Percentiles rank a stretch among this genome's conserved stretches.
phyloP scores from a whole-genome alignment of 2,797 vertebrate species.

The Danio jaintianensis region DNA sequence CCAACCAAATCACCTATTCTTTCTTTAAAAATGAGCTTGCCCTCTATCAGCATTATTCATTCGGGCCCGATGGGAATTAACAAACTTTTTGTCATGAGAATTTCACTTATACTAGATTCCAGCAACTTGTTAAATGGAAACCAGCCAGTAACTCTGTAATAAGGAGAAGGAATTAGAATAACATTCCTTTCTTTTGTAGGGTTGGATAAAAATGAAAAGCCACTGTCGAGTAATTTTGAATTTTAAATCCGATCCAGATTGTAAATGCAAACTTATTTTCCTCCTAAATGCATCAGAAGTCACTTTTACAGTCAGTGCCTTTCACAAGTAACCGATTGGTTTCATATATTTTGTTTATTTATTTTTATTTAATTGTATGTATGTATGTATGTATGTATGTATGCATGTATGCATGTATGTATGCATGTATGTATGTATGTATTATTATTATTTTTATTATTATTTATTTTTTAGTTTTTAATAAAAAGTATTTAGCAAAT shows the following conservation, averaged over 20 bases:
- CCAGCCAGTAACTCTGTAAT: background rate
- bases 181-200: background rate
- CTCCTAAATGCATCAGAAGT: background rate
- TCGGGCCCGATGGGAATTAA: constrained; percentile 48
- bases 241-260: background rate
- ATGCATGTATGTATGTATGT: too few relatives aligned
- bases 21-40: constrained; percentile 61
- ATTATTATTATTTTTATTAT: too few relatives aligned
- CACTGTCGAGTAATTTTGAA: background rate
- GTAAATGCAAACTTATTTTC: background rate
- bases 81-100: constrained; percentile 46
- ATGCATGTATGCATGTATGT: too few relatives aligned
- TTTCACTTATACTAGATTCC: constrained; percentile 40
- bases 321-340: background rate
- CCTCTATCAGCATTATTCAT: constrained; percentile 56
- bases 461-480: too few relatives aligned
- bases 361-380: too few relatives aligned
- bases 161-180: constrained; percentile 27
- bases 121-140: constrained; percentile 39
- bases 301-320: background rate
- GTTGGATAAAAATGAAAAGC: background rate
- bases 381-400: too few relatives aligned
- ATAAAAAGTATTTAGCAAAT: too few relatives aligned
- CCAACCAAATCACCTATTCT: constrained; percentile 59
- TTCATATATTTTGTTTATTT: too few relatives aligned